These are phyloP conservation scores for Patella vulgata DNA, from an alignment of 1,140 invertebrate species.

Conservation along the genomic window DNA sequence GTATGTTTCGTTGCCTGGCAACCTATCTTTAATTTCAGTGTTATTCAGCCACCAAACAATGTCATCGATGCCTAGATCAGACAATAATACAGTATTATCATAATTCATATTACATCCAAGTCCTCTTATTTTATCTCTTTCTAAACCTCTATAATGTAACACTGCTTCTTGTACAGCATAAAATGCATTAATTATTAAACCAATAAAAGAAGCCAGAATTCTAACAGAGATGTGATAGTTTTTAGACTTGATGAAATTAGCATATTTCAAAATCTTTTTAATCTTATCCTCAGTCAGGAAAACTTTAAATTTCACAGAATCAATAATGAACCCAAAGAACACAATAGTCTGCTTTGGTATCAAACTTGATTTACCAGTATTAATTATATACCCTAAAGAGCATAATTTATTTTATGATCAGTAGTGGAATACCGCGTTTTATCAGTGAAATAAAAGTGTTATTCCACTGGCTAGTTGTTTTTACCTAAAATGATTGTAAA, in stretches of 20 bases:
- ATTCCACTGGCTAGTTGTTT: too few species aligned
- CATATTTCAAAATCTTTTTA: background rate
- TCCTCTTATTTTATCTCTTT: slow-evolving; percentile 7
- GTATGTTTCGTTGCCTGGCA: too few species aligned
- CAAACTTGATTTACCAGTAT: slow-evolving; percentile 9
- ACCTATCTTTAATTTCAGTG: too few species aligned
- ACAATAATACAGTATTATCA: slow-evolving; percentile 1
- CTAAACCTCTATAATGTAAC: slow-evolving; percentile 4
- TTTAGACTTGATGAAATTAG: background rate
- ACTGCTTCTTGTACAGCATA: slow-evolving; percentile 10
- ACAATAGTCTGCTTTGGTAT: slow-evolving; percentile 2
- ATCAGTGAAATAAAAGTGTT: too few species aligned
- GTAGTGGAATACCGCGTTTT: background rate
- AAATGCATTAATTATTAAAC: background rate
- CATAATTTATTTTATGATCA: slow-evolving; percentile 5
- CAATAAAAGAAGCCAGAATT: slow-evolving; percentile 14
- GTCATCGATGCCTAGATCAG: background rate
- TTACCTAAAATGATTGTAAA: too few species aligned
- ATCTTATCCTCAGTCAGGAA: slow-evolving; percentile 10
- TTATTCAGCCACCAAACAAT: slow-evolving; percentile 10
- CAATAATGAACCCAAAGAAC: slow-evolving; percentile 17
- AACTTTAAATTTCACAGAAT: slow-evolving; percentile 11
- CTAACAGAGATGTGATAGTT: background rate
- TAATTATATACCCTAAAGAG: slow-evolving; percentile 1
- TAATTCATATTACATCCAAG: background rate